Conservation (phyloP, 2,113 vertebrate species). For the Nothocercus nigrocapillus region DNA sequence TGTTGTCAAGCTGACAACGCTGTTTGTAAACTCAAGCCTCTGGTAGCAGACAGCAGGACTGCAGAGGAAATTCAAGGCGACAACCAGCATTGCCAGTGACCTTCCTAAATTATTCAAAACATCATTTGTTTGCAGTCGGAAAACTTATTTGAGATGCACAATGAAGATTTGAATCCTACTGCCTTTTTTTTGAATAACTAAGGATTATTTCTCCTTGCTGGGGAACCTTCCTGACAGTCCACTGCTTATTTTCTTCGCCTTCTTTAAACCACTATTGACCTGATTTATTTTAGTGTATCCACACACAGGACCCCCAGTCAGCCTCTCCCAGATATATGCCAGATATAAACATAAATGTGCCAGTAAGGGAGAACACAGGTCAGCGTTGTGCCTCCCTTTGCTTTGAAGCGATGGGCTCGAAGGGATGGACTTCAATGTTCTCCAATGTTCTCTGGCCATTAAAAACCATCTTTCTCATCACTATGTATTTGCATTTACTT, state of each 20-base stretch:
- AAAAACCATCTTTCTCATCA: not conserved
- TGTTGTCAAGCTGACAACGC: not conserved
- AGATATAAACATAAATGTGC: not conserved
- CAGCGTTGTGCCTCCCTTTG: not conserved
- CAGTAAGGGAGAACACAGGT: accelerated
- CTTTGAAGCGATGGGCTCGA: not conserved
- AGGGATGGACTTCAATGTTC: not conserved
- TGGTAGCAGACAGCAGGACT: not conserved
- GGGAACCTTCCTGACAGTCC: slow-evolving; percentile 45
- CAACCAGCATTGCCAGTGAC: slow-evolving; percentile 12
- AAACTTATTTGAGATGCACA: not conserved
- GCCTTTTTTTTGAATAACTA: slow-evolving; percentile 14
- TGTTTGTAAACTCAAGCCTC: not conserved
- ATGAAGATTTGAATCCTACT: slow-evolving; percentile 17
- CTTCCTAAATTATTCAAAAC: slow-evolving; percentile 55
- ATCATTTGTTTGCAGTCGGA: slow-evolving; percentile 22
- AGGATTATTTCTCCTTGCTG: not conserved
- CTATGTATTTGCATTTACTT: not conserved
- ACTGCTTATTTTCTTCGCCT: slow-evolving; percentile 32
- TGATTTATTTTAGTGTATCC: not conserved
- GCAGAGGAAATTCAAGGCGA: slow-evolving; percentile 6
- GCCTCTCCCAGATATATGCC: not conserved
- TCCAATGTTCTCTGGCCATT: not conserved
- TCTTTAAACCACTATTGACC: slow-evolving; percentile 28
- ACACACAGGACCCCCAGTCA: not conserved